phyloP scores from a whole-genome alignment of 2,797 vertebrate species.

The Neosilurus mollespiculum region DNA sequence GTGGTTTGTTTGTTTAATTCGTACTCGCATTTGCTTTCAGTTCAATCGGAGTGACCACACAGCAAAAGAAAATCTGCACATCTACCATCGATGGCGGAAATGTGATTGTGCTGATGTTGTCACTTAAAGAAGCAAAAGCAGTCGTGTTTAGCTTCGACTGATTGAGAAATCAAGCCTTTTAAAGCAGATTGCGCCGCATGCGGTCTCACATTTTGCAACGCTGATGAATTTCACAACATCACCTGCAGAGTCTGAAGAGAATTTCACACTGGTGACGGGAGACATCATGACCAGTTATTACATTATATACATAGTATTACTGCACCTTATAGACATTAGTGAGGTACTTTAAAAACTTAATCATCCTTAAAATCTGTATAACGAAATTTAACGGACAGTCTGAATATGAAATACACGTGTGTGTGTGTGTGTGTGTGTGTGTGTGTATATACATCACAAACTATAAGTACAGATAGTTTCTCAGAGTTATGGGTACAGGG shows the following conservation, averaged over 20 bases:
- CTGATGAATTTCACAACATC: conserved; percentile 66
- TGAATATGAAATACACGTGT: too few species aligned
- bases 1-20: background rate
- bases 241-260: conserved; percentile 47
- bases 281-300: background rate
- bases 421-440: too few species aligned
- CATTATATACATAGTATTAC: background rate
- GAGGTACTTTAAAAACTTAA: background rate
- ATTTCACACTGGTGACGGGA: conserved; percentile 18
- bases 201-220: conserved; percentile 31
- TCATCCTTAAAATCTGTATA: background rate
- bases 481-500: too few species aligned
- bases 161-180: conserved; percentile 71
- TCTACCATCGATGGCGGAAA: conserved; percentile 72
- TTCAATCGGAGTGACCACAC: conserved; percentile 62
- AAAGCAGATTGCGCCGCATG: conserved; percentile 62
- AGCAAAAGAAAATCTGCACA: conserved; percentile 63
- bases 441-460: too few species aligned
- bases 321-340: background rate
- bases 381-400: too few species aligned
- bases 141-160: conserved; percentile 66
- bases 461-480: too few species aligned
- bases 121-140: conserved; percentile 62
- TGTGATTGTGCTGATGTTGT: conserved; percentile 72
- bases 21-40: conserved; percentile 34